Percentiles rank a stretch among this genome's conserved stretches.
phyloP scores from a whole-genome alignment of 2,888 invertebrate species.

The Tipula confusa region DNA sequence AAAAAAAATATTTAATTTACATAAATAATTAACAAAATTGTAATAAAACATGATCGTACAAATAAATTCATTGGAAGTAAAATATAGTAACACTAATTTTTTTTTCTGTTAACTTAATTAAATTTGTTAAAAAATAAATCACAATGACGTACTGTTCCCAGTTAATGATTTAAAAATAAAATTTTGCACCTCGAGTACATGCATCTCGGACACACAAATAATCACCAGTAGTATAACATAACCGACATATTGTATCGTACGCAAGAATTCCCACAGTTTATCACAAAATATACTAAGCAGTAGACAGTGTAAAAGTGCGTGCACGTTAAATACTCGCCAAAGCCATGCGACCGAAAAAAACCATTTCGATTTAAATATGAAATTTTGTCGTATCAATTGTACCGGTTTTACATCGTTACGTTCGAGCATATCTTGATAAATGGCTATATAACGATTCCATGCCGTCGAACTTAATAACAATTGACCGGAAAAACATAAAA shows the following conservation, averaged over 20 bases:
- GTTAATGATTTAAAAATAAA: conserved; percentile 53
- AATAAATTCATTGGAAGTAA: neutral
- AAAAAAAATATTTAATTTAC: neutral
- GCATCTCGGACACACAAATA: conserved; percentile 68
- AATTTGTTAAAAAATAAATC: conserved; percentile 40
- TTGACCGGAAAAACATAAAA: conserved; percentile 65
- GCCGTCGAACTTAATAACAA: conserved; percentile 69
- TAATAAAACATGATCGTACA: too few species aligned
- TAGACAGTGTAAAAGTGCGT: conserved; percentile 68
- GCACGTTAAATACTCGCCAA: conserved; percentile 77
- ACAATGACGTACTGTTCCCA: conserved; percentile 48
- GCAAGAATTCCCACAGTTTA: conserved; percentile 73
- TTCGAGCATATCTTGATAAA: conserved; percentile 74
- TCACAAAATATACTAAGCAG: conserved; percentile 76
- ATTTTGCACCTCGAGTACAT: conserved; percentile 58
- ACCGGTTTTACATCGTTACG: conserved; percentile 55
- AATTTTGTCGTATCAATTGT: conserved; percentile 54
- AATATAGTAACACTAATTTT: neutral
- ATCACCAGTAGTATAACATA: conserved; percentile 64
- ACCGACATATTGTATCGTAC: conserved; percentile 64
- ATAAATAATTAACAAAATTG: neutral
- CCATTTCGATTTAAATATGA: conserved; percentile 64
- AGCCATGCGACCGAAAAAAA: conserved; percentile 69
- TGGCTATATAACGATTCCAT: conserved; percentile 80
- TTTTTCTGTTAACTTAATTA: neutral